These are phyloP conservation scores for Papilio protenor DNA, from an alignment of 2,888 invertebrate species.

Conservation along the genomic window DNA sequence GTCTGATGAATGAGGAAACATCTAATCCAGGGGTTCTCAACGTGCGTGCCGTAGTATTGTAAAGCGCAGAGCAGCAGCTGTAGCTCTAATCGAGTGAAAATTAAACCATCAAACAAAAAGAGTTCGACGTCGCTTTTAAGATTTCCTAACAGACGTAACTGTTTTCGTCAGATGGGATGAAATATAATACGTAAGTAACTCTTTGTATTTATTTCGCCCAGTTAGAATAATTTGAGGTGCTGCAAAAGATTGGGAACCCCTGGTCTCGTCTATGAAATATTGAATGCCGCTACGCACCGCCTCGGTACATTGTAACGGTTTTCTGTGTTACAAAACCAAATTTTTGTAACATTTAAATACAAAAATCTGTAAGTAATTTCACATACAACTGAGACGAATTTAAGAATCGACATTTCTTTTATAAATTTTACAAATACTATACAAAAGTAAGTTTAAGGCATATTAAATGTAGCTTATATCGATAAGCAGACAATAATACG, in stretches of 20 bases:
- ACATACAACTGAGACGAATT: too few relatives aligned
- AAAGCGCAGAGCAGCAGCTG: background rate
- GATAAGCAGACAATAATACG: background rate
- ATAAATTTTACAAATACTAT: too few relatives aligned
- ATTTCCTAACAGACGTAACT: background rate
- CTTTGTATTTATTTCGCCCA: background rate
- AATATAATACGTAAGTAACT: background rate
- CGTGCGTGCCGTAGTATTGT: background rate
- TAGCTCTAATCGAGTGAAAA: background rate
- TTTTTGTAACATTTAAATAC: background rate
- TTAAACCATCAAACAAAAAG: background rate
- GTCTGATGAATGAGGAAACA: constrained; percentile 30
- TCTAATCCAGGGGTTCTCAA: background rate
- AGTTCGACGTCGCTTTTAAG: background rate
- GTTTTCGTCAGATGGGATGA: background rate
- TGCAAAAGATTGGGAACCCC: background rate
- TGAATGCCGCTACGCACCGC: constrained; percentile 20
- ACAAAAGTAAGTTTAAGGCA: too few relatives aligned
- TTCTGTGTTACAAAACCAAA: background rate
- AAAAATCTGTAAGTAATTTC: background rate
- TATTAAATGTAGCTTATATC: background rate
- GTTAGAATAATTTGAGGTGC: background rate
- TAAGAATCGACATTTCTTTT: too few relatives aligned
- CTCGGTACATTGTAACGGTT: constrained; percentile 5
- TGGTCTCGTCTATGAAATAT: constrained; percentile 18